Base-by-base conservation (phyloP, 2,888 invertebrate species). In the Toxonevra muliebris region DNA sequence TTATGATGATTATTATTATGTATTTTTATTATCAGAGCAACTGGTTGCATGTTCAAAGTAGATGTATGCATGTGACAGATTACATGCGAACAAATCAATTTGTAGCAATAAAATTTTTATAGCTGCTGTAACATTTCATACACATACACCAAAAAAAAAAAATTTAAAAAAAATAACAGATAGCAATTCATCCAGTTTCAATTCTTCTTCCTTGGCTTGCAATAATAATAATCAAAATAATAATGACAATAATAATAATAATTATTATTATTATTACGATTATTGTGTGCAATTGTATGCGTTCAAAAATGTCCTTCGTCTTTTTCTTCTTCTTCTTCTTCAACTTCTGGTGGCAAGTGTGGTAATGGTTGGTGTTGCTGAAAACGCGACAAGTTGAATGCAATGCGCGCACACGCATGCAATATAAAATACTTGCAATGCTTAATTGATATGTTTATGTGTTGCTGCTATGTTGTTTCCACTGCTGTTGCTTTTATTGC, bases 81-180 rank as follows among this genome's bases (percentile, higher is more conserved):
- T 61, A 69, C 70, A 72, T 65, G 70, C 63, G 66, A 67, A 72
- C 71, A 71, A 71, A 71, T 71, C 71, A 71, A 71, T 71, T 71
- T 69, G 66, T 59, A 68, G 58, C 61, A 63, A 11, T 20, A 40
- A 61, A 11, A 5, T 17, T 55, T 45, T 48, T 57, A 45, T 54
- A 54, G 54, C 7, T 54, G 40, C 42, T 54, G 65, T 40, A 8
- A 15, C 60, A 54, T 54, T 66, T 57, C 41, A 60, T 52, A 30
- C 54, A 59, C 30, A 59, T 53, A 48, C 48, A 41, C 40, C 45
- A 43, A 48, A 60, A 57, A 50, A 54, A 20, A 45, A 41, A 52
- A 52, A 52, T 48, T 19, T 40, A 45, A 43, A 45, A 15, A 12
- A 41, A 52, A 50, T n/a, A n/a, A n/a, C n/a, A n/a, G n/a, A n/a